Evolutionary conservation across 2,113 vertebrate species (phyloP).

Genomic region (Cyrtonyx montezumae): DNA sequence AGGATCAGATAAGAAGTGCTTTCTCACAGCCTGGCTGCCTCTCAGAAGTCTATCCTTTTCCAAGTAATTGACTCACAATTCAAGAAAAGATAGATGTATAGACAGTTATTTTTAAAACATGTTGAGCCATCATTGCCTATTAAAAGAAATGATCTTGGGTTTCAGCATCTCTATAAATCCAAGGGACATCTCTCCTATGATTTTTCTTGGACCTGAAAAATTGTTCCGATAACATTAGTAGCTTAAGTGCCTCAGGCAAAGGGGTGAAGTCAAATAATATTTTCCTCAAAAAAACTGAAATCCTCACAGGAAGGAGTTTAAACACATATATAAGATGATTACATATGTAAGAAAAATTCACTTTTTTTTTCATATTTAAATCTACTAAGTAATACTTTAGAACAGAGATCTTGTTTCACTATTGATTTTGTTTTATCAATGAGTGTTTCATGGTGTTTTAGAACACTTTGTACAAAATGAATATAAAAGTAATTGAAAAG

Average conservation of each 20-base stretch:
- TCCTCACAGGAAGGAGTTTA: neutral
- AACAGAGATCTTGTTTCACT: neutral
- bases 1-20: neutral
- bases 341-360: neutral
- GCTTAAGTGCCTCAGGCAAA: neutral
- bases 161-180: neutral
- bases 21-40: neutral
- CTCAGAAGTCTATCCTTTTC: neutral
- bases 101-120: neutral
- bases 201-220: neutral
- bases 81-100: neutral
- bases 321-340: neutral
- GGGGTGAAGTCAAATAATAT: neutral
- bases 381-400: neutral
- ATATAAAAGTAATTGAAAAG: neutral
- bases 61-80: neutral
- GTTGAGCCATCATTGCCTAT: neutral
- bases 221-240: neutral
- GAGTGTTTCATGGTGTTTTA: rapidly evolving
- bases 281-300: neutral
- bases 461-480: neutral
- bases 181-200: neutral
- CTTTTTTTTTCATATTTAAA: neutral
- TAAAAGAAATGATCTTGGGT: neutral
- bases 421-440: neutral